phyloP scores from a whole-genome alignment of 2,113 vertebrate species.

The Toxostoma redivivum region DNA sequence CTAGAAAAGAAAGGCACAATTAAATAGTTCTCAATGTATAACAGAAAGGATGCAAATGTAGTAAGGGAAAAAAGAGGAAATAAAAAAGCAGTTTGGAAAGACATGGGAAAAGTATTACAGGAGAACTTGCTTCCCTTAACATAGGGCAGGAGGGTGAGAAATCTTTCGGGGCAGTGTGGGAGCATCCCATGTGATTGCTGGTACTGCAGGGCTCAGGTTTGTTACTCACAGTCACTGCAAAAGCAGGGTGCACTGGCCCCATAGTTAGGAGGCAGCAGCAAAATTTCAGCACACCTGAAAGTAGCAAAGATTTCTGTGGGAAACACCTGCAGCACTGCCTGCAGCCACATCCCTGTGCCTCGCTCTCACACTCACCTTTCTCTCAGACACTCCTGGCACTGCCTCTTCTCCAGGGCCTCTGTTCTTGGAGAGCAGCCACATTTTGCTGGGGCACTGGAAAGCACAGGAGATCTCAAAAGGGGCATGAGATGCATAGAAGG shows the following conservation, averaged over 20 bases:
- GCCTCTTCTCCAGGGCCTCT: not conserved
- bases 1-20: not conserved
- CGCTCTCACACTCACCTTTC: accelerated
- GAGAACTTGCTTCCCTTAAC: not conserved
- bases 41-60: not conserved
- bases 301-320: not conserved
- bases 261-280: not conserved
- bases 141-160: not conserved
- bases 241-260: not conserved
- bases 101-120: accelerated
- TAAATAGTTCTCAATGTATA: not conserved
- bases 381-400: not conserved
- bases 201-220: not conserved
- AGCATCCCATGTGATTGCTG: not conserved
- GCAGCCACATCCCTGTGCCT: not conserved
- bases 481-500: not conserved
- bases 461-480: not conserved
- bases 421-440: not conserved
- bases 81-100: not conserved
- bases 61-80: accelerated
- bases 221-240: not conserved
- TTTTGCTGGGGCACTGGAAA: not conserved
- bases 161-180: no score
- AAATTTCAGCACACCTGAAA: not conserved
- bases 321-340: not conserved